These are phyloP conservation scores for Teinopalpus imperialis DNA, from an alignment of 2,888 invertebrate species.

Conservation along the genomic window DNA sequence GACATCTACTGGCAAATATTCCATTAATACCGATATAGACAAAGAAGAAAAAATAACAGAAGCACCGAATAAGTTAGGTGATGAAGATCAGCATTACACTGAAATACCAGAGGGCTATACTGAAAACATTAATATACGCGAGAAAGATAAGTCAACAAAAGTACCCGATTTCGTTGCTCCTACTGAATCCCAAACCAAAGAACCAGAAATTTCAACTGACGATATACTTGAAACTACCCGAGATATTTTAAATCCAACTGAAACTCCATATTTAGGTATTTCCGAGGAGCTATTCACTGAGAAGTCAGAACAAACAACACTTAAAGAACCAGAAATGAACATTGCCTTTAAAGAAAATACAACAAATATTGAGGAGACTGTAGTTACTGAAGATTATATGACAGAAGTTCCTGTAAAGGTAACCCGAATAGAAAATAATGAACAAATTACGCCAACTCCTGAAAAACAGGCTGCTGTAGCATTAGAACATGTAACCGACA, in stretches of 20 bases:
- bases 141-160: conserved; percentile 18
- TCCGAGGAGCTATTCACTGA: not conserved
- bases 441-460: conserved; percentile 22
- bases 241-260: conserved; percentile 7
- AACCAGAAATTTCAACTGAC: conserved; percentile 1
- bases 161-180: conserved; percentile 10
- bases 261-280: conserved; percentile 1
- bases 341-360: conserved; percentile 10
- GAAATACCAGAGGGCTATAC: not conserved
- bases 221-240: conserved; percentile 7
- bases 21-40: not conserved
- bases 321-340: not conserved
- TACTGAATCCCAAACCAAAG: conserved; percentile 5
- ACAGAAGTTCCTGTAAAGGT: conserved; percentile 25
- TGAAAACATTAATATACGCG: not conserved
- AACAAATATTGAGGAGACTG: conserved; percentile 10
- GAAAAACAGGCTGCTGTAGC: conserved; percentile 15
- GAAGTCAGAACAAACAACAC: conserved; percentile 4
- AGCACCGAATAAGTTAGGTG: not conserved
- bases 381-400: conserved; percentile 18
- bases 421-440: conserved; percentile 26
- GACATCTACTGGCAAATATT: conserved; percentile 1
- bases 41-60: conserved; percentile 2
- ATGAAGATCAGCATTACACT: not conserved
- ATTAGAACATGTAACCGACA: conserved; percentile 1